phyloP scores from a whole-genome alignment of 2,113 vertebrate species.

The Clinocottus analis region DNA sequence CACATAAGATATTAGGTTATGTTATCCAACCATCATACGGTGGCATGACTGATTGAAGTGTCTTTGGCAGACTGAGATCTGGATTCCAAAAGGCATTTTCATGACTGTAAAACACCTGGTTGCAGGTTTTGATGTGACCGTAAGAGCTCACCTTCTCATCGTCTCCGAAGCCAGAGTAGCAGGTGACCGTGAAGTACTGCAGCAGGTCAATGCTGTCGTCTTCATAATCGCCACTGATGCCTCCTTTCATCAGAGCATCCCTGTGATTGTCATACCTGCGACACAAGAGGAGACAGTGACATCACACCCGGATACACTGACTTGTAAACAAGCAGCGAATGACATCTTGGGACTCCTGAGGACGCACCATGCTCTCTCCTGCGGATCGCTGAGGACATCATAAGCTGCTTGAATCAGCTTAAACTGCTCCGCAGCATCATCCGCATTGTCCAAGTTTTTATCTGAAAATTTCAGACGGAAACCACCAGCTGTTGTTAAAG shows the following conservation, averaged over 20 bases:
- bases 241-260: slow-evolving; percentile 93
- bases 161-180: slow-evolving; percentile 94
- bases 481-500: not conserved
- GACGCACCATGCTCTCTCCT: slow-evolving; percentile 94
- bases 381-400: slow-evolving; percentile 94
- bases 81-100: not conserved
- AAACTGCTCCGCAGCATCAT: slow-evolving; percentile 94
- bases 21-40: not conserved
- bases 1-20: not conserved
- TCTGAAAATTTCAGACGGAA: slow-evolving; percentile 79
- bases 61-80: not conserved
- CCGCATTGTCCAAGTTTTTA: slow-evolving; percentile 93
- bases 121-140: not conserved
- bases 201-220: slow-evolving; percentile 94
- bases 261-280: slow-evolving; percentile 96
- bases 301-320: not conserved
- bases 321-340: not conserved
- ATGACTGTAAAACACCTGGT: not conserved
- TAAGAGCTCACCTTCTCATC: slow-evolving; percentile 87
- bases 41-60: not conserved
- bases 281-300: not conserved
- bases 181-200: slow-evolving; percentile 93
- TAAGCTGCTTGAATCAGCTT: slow-evolving; percentile 97
- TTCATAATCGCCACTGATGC: slow-evolving; percentile 89
- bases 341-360: not conserved